Percentiles rank a stretch among this genome's conserved stretches.
phyloP scores from a whole-genome alignment of 1,140 invertebrate species.

The Sitodiplosis mosellana region DNA sequence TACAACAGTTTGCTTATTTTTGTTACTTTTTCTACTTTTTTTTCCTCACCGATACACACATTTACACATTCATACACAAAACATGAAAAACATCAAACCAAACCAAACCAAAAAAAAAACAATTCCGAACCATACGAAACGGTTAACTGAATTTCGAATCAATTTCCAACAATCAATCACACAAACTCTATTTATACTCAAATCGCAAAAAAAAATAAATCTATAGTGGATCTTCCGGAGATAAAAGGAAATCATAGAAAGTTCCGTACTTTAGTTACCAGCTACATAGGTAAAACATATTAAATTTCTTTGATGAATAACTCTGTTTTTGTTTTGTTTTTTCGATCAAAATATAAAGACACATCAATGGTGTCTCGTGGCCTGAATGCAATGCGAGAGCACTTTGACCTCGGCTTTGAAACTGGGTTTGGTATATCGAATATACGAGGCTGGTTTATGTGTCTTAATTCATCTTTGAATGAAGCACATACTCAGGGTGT shows the following conservation, averaged over 20 bases:
- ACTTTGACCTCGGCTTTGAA: too few species aligned
- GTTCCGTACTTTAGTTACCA: slow-evolving; percentile 93
- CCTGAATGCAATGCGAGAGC: too few species aligned
- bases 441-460: too few species aligned
- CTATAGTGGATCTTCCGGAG: slow-evolving; percentile 84
- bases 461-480: too few species aligned
- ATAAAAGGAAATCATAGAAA: slow-evolving; percentile 94
- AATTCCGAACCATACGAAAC: not conserved
- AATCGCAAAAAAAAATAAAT: not conserved
- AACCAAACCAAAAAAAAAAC: slow-evolving; percentile 5
- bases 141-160: not conserved
- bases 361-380: not conserved
- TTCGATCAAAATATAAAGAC: too few species aligned
- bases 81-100: slow-evolving; percentile 4
- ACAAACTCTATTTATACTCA: not conserved
- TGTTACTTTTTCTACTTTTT: slow-evolving; percentile 2
- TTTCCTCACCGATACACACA: slow-evolving; percentile 2
- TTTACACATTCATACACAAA: not conserved
- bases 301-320: not conserved
- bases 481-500: too few species aligned
- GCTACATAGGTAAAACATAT: slow-evolving; percentile 77
- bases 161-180: not conserved
- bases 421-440: too few species aligned
- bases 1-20: too few species aligned
- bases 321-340: not conserved